A percentile compares a stretch with the other conserved stretches of the same genome.
phyloP scores from a whole-genome alignment of 2,113 vertebrate genomes.

The Alouatta palliata region DNA sequence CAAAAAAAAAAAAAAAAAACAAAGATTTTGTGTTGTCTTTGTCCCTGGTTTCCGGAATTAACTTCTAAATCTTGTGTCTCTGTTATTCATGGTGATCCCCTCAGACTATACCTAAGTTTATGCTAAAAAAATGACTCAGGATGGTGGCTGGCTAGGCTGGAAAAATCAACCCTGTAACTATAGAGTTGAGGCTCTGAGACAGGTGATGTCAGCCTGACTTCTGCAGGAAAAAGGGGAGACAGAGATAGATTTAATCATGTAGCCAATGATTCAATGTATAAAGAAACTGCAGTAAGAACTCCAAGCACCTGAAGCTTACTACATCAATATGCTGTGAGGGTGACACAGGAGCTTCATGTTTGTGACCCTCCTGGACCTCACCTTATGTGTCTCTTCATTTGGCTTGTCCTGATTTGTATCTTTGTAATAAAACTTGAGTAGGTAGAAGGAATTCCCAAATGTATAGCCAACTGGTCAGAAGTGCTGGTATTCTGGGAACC shows the following conservation, averaged over 20 bases:
- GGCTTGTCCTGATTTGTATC: not conserved
- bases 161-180: not conserved
- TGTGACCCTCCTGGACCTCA: not conserved
- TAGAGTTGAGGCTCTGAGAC: not conserved
- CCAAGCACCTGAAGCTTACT: not conserved
- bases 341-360: not conserved
- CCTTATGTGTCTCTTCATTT: not conserved
- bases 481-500: not conserved
- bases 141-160: not conserved
- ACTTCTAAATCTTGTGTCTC: not conserved
- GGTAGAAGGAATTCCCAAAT: not conserved
- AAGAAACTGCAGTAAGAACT: not conserved
- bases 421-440: not conserved
- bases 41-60: not conserved
- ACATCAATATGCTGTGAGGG: not conserved
- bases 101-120: not conserved
- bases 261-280: not conserved
- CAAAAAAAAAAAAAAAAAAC: not conserved
- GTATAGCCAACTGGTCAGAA: not conserved
- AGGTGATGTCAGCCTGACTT: not conserved
- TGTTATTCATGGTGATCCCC: not conserved
- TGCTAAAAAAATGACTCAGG: conserved; percentile 10
- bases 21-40: not conserved
- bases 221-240: not conserved
- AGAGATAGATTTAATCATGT: not conserved